phyloP scores from a whole-genome alignment of 2,113 vertebrate species.

The Ardeotis arabs region DNA sequence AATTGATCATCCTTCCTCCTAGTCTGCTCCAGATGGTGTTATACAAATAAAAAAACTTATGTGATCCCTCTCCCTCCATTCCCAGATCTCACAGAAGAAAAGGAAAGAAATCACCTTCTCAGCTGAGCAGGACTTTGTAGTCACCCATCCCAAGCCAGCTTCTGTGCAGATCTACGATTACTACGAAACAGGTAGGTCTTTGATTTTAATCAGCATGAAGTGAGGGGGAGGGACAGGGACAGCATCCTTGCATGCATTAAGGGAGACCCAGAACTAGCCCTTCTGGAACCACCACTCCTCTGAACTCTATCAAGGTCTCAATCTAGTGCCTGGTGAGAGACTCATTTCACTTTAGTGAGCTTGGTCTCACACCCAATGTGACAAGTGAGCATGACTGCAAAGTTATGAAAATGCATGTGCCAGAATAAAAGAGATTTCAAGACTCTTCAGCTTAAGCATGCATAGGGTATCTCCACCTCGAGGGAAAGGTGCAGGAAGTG shows the following conservation, averaged over 20 bases:
- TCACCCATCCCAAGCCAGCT: constrained; percentile 78
- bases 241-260: neutral
- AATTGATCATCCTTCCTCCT: neutral
- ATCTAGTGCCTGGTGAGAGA: neutral
- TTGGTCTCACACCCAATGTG: neutral
- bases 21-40: neutral
- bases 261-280: neutral
- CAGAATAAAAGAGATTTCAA: neutral
- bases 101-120: constrained; percentile 59
- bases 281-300: neutral
- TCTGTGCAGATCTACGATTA: constrained; percentile 83
- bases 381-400: neutral
- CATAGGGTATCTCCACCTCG: neutral
- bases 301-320: neutral
- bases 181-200: constrained; percentile 80
- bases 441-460: neutral
- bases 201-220: neutral
- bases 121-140: constrained; percentile 69
- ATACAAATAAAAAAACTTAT: neutral
- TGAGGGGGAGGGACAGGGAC: neutral
- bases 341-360: neutral
- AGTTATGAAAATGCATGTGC: neutral
- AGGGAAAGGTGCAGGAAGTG: neutral
- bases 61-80: neutral
- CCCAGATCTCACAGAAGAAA: constrained; percentile 20